Evolutionary conservation across 2,113 vertebrate genomes (phyloP).

Genomic region (Microcebus lehilahytsara): DNA sequence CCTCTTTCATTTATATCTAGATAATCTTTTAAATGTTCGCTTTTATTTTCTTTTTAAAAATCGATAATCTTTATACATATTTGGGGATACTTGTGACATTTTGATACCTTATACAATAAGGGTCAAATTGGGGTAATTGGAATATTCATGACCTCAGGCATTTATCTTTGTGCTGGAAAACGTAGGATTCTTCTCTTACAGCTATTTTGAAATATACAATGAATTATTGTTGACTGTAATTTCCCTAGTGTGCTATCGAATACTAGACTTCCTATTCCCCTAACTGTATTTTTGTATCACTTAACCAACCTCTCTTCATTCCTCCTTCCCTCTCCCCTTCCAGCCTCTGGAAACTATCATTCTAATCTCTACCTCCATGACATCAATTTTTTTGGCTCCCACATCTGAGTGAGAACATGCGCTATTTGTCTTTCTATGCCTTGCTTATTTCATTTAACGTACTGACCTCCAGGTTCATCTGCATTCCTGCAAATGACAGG

Average conservation of each 20-base stretch:
- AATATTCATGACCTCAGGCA: not conserved
- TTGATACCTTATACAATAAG: not conserved
- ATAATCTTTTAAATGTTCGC: not conserved
- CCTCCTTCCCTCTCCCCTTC: not conserved
- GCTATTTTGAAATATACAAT: not conserved
- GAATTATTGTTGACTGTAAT: not conserved
- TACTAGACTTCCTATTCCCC: not conserved
- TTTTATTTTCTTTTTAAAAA: constrained; percentile 1
- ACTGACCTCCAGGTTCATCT: not conserved
- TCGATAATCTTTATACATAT: not conserved
- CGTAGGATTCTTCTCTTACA: not conserved
- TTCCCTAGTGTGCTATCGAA: not conserved
- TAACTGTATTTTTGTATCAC: not conserved
- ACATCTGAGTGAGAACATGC: not conserved
- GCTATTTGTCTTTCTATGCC: not conserved
- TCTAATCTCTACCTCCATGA: not conserved
- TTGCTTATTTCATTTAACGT: not conserved
- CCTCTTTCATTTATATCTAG: not conserved
- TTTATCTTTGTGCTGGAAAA: not conserved
- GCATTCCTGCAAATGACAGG: not conserved
- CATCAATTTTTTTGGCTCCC: not conserved
- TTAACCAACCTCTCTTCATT: not conserved
- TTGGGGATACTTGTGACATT: not conserved
- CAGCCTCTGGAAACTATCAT: not conserved
- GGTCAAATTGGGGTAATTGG: not conserved